A percentile compares a stretch with the other conserved stretches of the same genome.
phyloP scores from a whole-genome alignment of 1,140 invertebrate genomes.

The Pseudomyrmex pallidus region DNA sequence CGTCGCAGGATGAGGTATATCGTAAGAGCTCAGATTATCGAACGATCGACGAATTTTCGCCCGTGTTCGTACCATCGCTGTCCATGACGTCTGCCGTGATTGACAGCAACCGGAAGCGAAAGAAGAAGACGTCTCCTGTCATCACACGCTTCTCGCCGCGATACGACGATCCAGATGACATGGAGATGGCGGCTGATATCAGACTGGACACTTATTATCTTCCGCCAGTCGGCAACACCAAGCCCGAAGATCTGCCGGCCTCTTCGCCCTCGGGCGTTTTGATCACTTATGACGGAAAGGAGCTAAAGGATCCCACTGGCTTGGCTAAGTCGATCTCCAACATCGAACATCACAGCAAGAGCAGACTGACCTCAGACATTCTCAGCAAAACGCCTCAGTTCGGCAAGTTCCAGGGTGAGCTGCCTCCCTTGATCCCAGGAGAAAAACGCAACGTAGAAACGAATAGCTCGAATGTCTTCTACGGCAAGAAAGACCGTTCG shows the following conservation, averaged over 20 bases:
- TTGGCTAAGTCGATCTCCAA: conserved; percentile 87
- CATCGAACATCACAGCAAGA: conserved; percentile 73
- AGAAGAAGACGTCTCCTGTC: conserved; percentile 80
- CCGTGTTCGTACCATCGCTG: conserved; percentile 91
- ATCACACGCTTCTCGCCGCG: conserved; percentile 20
- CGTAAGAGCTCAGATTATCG: conserved; percentile 81
- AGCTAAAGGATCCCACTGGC: conserved; percentile 87
- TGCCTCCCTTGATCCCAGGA: conserved; percentile 86
- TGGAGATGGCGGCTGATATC: conserved; percentile 89
- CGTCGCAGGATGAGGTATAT: conserved; percentile 48
- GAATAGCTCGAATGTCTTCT: conserved; percentile 45
- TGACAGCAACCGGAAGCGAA: conserved; percentile 82
- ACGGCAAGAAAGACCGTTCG: conserved; percentile 18
- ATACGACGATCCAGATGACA: conserved; percentile 80
- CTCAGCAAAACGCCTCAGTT: conserved; percentile 89
- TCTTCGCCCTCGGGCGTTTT: conserved; percentile 84
- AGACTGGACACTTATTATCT: conserved; percentile 89
- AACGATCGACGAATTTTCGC: conserved; percentile 87
- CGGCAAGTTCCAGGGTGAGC: conserved; percentile 89
- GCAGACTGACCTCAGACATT: conserved; percentile 85
- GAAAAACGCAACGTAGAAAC: conserved; percentile 69
- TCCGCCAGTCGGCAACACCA: conserved; percentile 81
- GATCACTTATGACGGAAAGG: conserved; percentile 90
- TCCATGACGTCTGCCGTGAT: conserved; percentile 86
- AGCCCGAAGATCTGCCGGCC: conserved; percentile 63